Percentiles rank a stretch among this genome's conserved stretches.
These are phyloP conservation scores for Lithophane ornitopus DNA, from an alignment of 2,888 invertebrate genomes.

Conservation along the genomic window DNA sequence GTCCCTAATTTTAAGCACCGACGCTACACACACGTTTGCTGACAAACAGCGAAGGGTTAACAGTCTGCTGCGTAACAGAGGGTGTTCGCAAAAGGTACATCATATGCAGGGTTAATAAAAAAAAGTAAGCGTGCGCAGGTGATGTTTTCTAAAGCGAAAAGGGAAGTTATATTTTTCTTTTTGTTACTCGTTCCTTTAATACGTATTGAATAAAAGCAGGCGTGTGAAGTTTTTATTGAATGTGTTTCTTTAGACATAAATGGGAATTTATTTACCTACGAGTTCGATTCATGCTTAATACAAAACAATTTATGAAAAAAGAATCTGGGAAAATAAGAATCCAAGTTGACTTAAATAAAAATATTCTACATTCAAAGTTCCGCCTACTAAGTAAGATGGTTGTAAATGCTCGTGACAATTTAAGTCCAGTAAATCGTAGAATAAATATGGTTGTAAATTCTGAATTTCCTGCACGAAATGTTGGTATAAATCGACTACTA, in stretches of 20 bases:
- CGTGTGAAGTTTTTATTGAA: slow-evolving; percentile 47
- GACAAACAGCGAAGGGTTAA: slow-evolving; percentile 87
- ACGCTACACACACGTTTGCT: slow-evolving; percentile 77
- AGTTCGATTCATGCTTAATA: background rate
- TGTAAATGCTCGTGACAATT: slow-evolving; percentile 37
- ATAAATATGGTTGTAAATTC: slow-evolving; percentile 13
- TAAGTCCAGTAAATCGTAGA: slow-evolving; percentile 8
- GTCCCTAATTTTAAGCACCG: slow-evolving; percentile 79
- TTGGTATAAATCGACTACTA: background rate
- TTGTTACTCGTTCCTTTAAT: slow-evolving; percentile 43
- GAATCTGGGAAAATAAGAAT: too few relatives aligned
- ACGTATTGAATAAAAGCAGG: slow-evolving; percentile 51
- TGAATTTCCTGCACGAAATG: slow-evolving; percentile 1
- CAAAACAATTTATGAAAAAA: background rate
- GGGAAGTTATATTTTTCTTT: slow-evolving; percentile 54
- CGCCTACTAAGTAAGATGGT: slow-evolving; percentile 1
- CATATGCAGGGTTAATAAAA: slow-evolving; percentile 78
- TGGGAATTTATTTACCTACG: slow-evolving; percentile 9
- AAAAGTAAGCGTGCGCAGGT: slow-evolving; percentile 70
- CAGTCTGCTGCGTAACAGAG: slow-evolving; percentile 86
- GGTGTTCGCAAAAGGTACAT: slow-evolving; percentile 79
- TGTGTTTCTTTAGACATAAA: background rate
- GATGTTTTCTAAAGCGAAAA: slow-evolving; percentile 63
- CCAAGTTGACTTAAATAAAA: background rate
- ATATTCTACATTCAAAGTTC: background rate